phyloP scores from a whole-genome alignment of 2,797 vertebrate species.

The Hafferia zeledoni region DNA sequence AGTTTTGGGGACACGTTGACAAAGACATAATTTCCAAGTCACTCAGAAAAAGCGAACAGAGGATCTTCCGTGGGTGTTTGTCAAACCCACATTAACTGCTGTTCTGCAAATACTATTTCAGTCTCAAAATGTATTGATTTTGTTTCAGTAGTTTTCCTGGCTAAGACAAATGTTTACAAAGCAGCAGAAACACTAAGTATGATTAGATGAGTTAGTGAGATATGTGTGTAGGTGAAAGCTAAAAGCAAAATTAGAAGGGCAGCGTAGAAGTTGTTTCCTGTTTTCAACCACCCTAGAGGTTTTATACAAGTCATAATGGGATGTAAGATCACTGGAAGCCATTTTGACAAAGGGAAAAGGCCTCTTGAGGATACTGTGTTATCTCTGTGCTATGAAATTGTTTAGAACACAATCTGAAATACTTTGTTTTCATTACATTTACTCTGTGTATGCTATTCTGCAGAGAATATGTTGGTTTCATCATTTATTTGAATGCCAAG shows the following conservation, averaged over 20 bases:
- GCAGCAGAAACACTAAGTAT: neutral
- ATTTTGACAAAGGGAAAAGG: neutral
- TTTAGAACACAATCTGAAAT: neutral
- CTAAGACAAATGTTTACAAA: constrained; percentile 14
- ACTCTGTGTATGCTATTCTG: neutral
- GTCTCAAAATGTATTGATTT: neutral
- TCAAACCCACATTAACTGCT: neutral
- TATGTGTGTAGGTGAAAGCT: neutral
- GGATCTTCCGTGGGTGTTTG: neutral
- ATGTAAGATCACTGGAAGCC: neutral
- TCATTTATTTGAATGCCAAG: neutral
- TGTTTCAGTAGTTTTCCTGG: constrained; percentile 2
- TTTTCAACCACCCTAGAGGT: constrained; percentile 11
- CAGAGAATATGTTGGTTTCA: neutral
- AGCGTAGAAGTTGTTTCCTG: constrained; percentile 58
- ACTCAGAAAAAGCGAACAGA: neutral
- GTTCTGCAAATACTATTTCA: neutral
- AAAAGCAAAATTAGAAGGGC: constrained; percentile 34
- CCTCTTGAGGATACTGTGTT: neutral
- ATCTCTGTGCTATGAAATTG: neutral
- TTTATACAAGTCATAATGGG: neutral
- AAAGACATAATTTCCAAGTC: neutral
- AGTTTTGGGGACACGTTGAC: neutral
- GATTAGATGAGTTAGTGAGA: constrained; percentile 13
- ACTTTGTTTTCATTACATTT: neutral